phyloP scores from a whole-genome alignment of 1,140 invertebrate genomes.

The Ceratoteleas bidentatus region DNA sequence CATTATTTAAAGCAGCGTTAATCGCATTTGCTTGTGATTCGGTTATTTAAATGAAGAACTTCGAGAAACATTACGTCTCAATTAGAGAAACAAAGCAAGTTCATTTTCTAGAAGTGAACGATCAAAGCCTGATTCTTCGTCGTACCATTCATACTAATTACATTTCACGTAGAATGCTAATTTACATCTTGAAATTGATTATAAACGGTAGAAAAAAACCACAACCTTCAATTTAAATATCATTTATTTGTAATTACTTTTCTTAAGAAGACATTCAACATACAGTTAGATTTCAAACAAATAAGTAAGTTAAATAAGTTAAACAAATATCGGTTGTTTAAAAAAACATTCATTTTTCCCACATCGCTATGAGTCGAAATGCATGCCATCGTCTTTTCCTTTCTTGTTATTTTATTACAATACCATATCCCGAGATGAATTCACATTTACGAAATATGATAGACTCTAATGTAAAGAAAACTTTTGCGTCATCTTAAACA shows the following conservation, averaged over 20 bases:
- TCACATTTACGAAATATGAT: constrained; percentile 1
- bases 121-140: neutral
- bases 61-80: neutral
- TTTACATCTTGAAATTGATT: no score
- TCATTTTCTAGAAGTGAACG: neutral
- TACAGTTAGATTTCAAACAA: no score
- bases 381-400: neutral
- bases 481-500: constrained; percentile 8
- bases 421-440: neutral
- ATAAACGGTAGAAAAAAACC: no score
- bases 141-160: no score
- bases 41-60: neutral
- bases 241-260: no score
- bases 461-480: constrained; percentile 1
- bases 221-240: no score
- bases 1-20: constrained; percentile 4
- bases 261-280: no score
- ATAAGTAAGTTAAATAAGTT: neutral
- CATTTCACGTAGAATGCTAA: no score
- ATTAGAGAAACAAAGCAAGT: constrained; percentile 1
- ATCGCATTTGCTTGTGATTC: neutral
- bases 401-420: neutral
- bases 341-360: neutral
- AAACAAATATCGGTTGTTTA: neutral
- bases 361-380: neutral